Evolutionary conservation across 1,140 invertebrate genomes (phyloP).

Genomic region (Drosophila micromelanica): DNA sequence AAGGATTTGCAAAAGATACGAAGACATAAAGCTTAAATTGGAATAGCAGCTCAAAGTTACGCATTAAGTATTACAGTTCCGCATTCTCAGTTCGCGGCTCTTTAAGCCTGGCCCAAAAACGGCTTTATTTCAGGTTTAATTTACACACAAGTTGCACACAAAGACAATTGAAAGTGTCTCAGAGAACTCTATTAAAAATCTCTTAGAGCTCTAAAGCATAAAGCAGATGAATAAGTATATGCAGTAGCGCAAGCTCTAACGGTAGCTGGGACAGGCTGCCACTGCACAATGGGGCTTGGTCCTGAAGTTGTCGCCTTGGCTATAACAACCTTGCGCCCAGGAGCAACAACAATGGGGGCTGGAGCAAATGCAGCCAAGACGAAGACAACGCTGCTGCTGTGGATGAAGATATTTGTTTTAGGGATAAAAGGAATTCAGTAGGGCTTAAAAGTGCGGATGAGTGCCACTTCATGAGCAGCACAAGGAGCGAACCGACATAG

Average conservation of each 20-base stretch:
- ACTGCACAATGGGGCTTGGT: slow-evolving; percentile 49
- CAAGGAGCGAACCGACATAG: slow-evolving; percentile 64
- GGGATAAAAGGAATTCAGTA: slow-evolving; percentile 84
- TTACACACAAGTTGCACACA: slow-evolving; percentile 67
- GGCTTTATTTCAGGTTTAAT: slow-evolving; percentile 70
- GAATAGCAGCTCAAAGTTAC: neutral
- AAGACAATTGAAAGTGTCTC: slow-evolving; percentile 83
- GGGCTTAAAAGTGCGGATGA: slow-evolving; percentile 83
- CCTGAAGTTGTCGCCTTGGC: slow-evolving; percentile 47
- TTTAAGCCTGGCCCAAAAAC: slow-evolving; percentile 11
- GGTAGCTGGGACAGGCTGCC: slow-evolving; percentile 5
- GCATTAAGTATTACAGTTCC: neutral
- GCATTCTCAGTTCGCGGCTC: neutral
- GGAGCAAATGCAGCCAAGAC: slow-evolving; percentile 20
- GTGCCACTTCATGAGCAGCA: slow-evolving; percentile 78
- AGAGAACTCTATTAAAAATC: slow-evolving; percentile 83
- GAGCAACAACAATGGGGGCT: slow-evolving; percentile 41
- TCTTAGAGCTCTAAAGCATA: slow-evolving; percentile 69
- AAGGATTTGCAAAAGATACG: neutral
- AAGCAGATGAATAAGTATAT: slow-evolving; percentile 67
- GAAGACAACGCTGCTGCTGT: slow-evolving; percentile 41
- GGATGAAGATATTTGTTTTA: slow-evolving; percentile 84
- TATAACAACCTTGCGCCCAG: slow-evolving; percentile 62
- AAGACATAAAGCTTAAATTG: too few relatives aligned
- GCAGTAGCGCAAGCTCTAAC: slow-evolving; percentile 23